Evolutionary conservation across 2,797 vertebrate species (phyloP), one percentile per base, ranked within the genome.

Genomic region (Sebastes oblongus): DNA sequence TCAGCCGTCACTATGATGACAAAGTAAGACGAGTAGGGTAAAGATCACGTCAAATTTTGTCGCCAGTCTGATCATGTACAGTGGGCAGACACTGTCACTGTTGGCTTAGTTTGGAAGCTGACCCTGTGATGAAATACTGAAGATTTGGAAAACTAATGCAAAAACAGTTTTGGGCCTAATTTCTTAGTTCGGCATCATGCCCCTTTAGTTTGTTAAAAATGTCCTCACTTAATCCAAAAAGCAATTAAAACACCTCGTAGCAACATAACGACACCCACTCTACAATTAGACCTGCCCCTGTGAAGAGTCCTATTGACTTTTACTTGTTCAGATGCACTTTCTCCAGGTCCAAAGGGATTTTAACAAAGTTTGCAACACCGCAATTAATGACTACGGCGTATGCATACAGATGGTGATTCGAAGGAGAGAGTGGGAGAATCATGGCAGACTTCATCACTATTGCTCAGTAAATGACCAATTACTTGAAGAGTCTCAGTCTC

Each of bases 351-450:
- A 62, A 74, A 77, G 46, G 13, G 69, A 70, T 77, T 72, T 77
- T 27, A 67, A 55, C 65, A 67, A 84, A 61, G 72, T 81, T 72
- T 80, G 29, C 66, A 61, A 59, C 36, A 64, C 12, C 36, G 20
- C 18, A 59, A 62, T 66, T 46, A 73, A 75, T 22, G 62, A 52
- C 59, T 30, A 18, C 1, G 1, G 11, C 18, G 68, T 64, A 56
- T 80, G 80, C 67, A 72, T 76, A 68, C 39, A 81, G 69, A 77
- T 74, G n/a, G 6, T 25, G 39, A 78, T 59, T 66, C 59, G 18
- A 74, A 70, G 24, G 30, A 42, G 25, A 34, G 18, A 29, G 66
- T 32, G n/a, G 61, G 11, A 54, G 36, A 46, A 25, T 61, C 29
- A 36, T 39, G 6, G 14, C 81, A 59, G 27, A 77, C 61, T 36